Percentiles rank a stretch among this genome's conserved stretches.
phyloP scores from a whole-genome alignment of 2,888 invertebrate genomes.

The Euspilapteryx auroguttella region DNA sequence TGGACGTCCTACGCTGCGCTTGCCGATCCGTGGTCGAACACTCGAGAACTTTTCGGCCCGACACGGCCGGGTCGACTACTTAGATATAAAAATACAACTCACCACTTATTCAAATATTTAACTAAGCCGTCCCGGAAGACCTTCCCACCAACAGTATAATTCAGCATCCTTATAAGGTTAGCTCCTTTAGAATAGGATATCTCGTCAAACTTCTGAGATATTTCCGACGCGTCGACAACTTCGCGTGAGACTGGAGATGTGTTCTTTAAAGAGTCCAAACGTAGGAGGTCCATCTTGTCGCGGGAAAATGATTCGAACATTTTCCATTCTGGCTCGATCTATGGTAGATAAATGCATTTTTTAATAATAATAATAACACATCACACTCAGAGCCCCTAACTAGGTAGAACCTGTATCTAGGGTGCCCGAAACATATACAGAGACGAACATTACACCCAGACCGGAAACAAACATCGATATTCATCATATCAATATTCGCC shows the following conservation, averaged over 20 bases:
- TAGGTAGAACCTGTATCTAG: too few relatives aligned
- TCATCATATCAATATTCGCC: too few relatives aligned
- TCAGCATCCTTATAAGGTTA: conserved; percentile 62
- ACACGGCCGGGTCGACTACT: too few relatives aligned
- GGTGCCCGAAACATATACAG: not conserved
- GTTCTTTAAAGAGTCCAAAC: conserved; percentile 54
- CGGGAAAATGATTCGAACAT: conserved; percentile 54
- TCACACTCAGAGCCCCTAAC: too few relatives aligned
- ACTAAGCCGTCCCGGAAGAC: conserved; percentile 55
- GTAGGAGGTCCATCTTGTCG: conserved; percentile 58
- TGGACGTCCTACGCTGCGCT: too few relatives aligned
- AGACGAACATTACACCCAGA: not conserved
- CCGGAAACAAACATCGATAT: conserved; percentile 1
- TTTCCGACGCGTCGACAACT: conserved; percentile 55
- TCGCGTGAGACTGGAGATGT: conserved; percentile 55
- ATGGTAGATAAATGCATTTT: too few relatives aligned
- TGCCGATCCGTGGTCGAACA: too few relatives aligned
- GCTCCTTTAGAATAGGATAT: conserved; percentile 62
- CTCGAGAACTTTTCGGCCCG: too few relatives aligned
- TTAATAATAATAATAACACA: too few relatives aligned
- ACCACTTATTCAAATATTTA: conserved; percentile 59
- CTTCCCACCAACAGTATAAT: conserved; percentile 51
- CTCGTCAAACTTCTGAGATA: conserved; percentile 63
- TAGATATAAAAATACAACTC: conserved; percentile 16
- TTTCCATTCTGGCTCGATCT: conserved; percentile 62